These are phyloP conservation scores for Passer domesticus DNA, from an alignment of 2,113 vertebrate species.

Conservation along the genomic window DNA sequence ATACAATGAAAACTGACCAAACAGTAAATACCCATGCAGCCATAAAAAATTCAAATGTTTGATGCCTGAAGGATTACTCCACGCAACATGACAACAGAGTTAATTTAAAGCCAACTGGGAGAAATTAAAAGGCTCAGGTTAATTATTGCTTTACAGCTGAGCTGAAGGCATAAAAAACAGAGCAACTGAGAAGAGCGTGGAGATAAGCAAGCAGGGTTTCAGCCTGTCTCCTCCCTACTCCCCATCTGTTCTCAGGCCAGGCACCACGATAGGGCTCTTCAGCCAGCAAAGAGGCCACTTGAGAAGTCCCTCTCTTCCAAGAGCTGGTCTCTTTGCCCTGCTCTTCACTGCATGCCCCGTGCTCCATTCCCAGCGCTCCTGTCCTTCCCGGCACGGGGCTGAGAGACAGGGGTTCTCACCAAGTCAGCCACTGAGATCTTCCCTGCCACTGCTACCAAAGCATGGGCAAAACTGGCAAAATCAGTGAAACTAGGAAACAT, in stretches of 20 bases:
- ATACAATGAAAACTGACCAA: neutral
- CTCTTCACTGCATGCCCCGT: accelerated
- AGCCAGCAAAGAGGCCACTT: constrained; percentile 29
- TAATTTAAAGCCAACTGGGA: constrained; percentile 59
- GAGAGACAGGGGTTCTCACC: neutral
- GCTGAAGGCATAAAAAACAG: constrained; percentile 10
- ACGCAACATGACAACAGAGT: constrained; percentile 20
- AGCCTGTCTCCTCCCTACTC: neutral
- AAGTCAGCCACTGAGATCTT: neutral
- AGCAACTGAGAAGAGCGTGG: neutral
- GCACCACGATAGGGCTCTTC: neutral
- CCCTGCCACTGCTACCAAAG: accelerated
- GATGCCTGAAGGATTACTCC: constrained; percentile 44
- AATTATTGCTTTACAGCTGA: constrained; percentile 35
- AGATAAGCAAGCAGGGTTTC: neutral
- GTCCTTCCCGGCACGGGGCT: accelerated
- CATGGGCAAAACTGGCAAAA: neutral
- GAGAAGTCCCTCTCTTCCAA: neutral
- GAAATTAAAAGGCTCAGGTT: constrained; percentile 60
- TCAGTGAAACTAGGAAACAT: neutral
- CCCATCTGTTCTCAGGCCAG: neutral
- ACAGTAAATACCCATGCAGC: neutral
- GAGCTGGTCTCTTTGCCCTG: neutral
- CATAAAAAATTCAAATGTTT: constrained; percentile 6
- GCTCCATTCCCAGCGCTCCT: accelerated